These are phyloP conservation scores for Hyposoter didymator DNA, from an alignment of 2,888 invertebrate genomes.

Conservation along the genomic window DNA sequence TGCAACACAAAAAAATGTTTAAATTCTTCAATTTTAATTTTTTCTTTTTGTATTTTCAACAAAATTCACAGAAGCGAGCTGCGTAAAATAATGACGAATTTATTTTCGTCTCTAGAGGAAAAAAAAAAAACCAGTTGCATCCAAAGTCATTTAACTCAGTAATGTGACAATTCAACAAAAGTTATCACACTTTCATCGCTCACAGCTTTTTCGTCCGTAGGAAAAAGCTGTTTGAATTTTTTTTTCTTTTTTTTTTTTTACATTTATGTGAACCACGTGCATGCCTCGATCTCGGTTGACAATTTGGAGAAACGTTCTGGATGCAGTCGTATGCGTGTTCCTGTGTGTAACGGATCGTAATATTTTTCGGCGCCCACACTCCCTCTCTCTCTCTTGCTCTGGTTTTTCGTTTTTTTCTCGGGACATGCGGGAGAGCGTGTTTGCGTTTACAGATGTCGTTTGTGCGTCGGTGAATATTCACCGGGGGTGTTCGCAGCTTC, in stretches of 20 bases:
- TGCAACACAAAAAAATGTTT: background rate
- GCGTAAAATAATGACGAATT: too few relatives aligned
- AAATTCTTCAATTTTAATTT: background rate
- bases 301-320: constrained; percentile 45
- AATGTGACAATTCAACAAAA: constrained; percentile 23
- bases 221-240: constrained; percentile 52
- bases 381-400: constrained; percentile 33
- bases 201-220: constrained; percentile 37
- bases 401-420: constrained; percentile 5
- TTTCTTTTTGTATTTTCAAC: background rate
- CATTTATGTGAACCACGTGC: constrained; percentile 78
- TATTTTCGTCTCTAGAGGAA: background rate
- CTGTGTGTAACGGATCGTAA: constrained; percentile 63
- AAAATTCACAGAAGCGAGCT: background rate
- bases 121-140: background rate
- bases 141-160: background rate
- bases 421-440: constrained; percentile 56
- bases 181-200: constrained; percentile 43
- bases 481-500: constrained; percentile 54
- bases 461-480: constrained; percentile 43
- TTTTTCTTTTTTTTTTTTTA: constrained; percentile 69
- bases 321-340: constrained; percentile 6
- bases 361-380: constrained; percentile 71
- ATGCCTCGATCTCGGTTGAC: constrained; percentile 56
- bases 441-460: constrained; percentile 72